These are phyloP conservation scores for Eupithecia vulgata DNA, from an alignment of 2,888 invertebrate genomes.

Conservation along the genomic window DNA sequence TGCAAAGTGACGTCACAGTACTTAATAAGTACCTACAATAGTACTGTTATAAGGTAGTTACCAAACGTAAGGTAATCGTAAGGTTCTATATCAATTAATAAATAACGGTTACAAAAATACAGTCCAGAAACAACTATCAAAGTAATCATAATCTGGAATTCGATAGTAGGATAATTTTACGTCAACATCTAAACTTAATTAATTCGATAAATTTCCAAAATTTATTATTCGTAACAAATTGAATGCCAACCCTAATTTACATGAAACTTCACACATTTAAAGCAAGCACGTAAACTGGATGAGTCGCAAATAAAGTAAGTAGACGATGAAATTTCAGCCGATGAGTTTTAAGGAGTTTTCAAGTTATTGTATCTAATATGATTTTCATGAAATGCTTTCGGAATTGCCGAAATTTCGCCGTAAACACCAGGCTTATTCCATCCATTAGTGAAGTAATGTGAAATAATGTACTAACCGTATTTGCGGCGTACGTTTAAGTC, in stretches of 20 bases:
- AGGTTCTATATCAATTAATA: no score
- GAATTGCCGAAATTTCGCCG: slow-evolving; percentile 1
- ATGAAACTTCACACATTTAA: slow-evolving; percentile 23
- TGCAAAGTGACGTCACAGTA: no score
- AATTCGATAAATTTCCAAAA: neutral
- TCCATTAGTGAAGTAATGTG: neutral
- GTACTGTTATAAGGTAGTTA: no score
- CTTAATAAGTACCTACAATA: no score
- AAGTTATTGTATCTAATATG: slow-evolving; percentile 29
- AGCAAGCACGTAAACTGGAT: slow-evolving; percentile 20
- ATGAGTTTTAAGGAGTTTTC: slow-evolving; percentile 16
- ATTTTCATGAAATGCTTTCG: slow-evolving; percentile 10
- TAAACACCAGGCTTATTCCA: neutral
- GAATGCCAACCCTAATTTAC: slow-evolving; percentile 22
- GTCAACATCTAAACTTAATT: neutral
- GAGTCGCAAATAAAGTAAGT: slow-evolving; percentile 26
- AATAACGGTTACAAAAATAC: neutral
- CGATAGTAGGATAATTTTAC: neutral
- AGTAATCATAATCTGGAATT: neutral
- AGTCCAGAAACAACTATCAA: neutral
- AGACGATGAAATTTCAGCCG: slow-evolving; percentile 25
- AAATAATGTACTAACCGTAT: neutral
- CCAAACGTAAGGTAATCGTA: neutral
- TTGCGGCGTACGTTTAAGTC: neutral
- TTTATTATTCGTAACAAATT: neutral